Conservation (phyloP, 2,888 invertebrate genomes). For the Sussaba pulchella region DNA sequence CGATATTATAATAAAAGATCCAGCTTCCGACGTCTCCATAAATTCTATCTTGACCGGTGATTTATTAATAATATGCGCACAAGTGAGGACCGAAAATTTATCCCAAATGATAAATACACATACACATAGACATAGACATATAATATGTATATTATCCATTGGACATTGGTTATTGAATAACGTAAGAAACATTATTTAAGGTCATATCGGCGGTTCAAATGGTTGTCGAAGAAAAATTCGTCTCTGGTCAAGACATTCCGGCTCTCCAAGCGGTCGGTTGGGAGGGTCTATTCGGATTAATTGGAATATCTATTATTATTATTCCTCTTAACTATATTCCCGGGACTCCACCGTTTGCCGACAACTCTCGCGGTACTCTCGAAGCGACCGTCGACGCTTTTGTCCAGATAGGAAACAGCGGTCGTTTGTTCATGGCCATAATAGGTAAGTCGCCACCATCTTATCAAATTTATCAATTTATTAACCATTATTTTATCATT, state of each 20-base stretch:
- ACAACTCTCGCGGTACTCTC: conserved; percentile 90
- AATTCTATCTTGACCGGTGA: conserved; percentile 94
- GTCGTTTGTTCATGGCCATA: conserved; percentile 88
- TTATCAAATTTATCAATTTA: no score
- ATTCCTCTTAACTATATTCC: conserved; percentile 93
- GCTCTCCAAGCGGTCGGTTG: conserved; percentile 96
- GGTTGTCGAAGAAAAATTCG: conserved; percentile 97
- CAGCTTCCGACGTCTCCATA: conserved; percentile 82
- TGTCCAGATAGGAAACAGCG: conserved; percentile 90
- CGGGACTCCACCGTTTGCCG: conserved; percentile 91
- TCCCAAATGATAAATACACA: no score
- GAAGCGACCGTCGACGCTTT: conserved; percentile 95
- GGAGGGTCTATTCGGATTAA: conserved; percentile 94
- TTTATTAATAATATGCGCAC: conserved; percentile 90
- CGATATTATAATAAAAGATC: conserved; percentile 87
- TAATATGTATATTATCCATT: no score
- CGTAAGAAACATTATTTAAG: no score
- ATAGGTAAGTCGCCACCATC: no score
- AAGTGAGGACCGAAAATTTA: conserved; percentile 82
- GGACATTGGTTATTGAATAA: no score
- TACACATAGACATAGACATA: no score
- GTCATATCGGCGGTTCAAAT: conserved; percentile 95
- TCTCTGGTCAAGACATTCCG: conserved; percentile 93
- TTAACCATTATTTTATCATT: no score
- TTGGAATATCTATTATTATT: conserved; percentile 87